Base-by-base conservation (phyloP, 2,888 invertebrate genomes). In the Conchocele bisecta region DNA sequence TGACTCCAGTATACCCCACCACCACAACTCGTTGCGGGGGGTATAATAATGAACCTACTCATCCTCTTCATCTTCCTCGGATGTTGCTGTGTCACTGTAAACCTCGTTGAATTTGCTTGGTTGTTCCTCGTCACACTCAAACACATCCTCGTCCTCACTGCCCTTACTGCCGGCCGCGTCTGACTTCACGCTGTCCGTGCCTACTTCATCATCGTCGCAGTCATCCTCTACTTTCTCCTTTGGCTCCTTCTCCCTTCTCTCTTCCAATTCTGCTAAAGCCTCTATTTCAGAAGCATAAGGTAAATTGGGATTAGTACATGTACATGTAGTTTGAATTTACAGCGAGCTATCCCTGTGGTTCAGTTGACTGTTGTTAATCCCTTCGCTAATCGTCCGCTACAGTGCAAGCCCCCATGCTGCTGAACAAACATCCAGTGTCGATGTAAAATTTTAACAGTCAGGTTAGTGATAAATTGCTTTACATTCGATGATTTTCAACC, bases 31-130 rank as follows among this genome's bases (percentile, higher is more conserved):
- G 7, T 42, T 42, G 37, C 37, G n/a, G 37, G 37, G 37, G 11
- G 37, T 13, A 35, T 13, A 35, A 35, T 29, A n/a, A 7, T 39
- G 41, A 4, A 61, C 75, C 31, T 74, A 74, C 15, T 81, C 79
- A 15, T 86, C 86, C 20, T 86, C 86, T 13, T 85, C 86, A n/a
- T 87, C 88, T n/a, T 85, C 88, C 15, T 88, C 89, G 53, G 90
- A 90, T 53, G 85, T 81, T 20, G 90, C 91, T 28, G 88, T 87
- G 66, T 91, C 91, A 76, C 90, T 91, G 81, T 83, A 91, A 22
- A 90, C 88, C 29, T 85, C 88, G 44, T 81, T 75, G 79, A 89
- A 90, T 61, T 84, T 84, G 72, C 87, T 83, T 5, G 83, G 80
- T 31, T 65, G 44, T 9, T 69, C 79, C 42, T 89, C 89, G 17